Evolutionary conservation across 2,113 vertebrate species (phyloP), one percentile per base, ranked within the genome.

Genomic region (mouse (Mus musculus)): DNA sequence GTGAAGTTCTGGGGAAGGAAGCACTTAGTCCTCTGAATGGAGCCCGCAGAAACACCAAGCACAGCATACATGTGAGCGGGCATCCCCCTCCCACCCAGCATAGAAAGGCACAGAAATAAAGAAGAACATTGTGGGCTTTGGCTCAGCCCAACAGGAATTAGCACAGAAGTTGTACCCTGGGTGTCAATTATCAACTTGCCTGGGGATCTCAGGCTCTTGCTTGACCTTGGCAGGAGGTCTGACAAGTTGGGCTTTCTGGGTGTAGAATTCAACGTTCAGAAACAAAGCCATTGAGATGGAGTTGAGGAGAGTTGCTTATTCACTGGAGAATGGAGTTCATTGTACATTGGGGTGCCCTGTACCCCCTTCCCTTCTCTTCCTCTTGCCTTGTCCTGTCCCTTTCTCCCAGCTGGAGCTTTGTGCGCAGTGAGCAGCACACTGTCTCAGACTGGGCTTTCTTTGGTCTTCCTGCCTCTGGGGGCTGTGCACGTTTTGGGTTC

Each of bases 321-420:
- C 82, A 56, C 72, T 16, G 72, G n/a, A 92, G 94, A 97, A 98
- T 95, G 94, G 82, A 49, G 69, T 52, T 96, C 91, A 72, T 97
- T 98, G 96, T 97, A 22, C 65, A 30, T 65, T 17, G 5, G 7
- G 63, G 39, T 69, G 92, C 14, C 33, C 90, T 0, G 26, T 92
- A 86, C 77, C 95, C 95, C 71, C 78, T 95, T 95, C 95, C 75
- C 75, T 94, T 95, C 92, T 71, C 77, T 90, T 96, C 92, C 96
- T 89, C 90, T 54, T n/a, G 54, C 95, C 69, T 28, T 71, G 39
- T 26, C 75, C n/a, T n/a, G 22, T 36, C 59, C 63, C 75, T 59
- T 36, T 67, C 93, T 88, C 97, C 96, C 97, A 96, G 97, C 95
- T 96, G 95, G 87, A 71, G 69, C 94, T 97, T 95, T 97, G 95